A percentile compares a stretch with the other conserved stretches of the same genome.
Conservation (phyloP, 1,140 invertebrate genomes). For the Lamellibrachia luymesi region DNA sequence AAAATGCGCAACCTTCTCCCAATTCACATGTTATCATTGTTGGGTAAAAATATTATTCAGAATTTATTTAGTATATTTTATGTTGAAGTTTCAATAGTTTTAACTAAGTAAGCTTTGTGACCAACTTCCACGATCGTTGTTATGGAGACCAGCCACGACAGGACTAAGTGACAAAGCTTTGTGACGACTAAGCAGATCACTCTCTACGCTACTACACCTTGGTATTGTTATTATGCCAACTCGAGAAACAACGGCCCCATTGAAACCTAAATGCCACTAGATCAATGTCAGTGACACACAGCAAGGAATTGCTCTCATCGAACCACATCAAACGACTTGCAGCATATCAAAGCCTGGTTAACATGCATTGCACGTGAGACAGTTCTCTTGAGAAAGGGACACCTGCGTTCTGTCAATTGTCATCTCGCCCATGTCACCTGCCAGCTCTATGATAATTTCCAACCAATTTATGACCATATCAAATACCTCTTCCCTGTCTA, state of each 20-base stretch:
- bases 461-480: background rate
- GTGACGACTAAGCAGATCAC: background rate
- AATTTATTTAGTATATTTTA: background rate
- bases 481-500: background rate
- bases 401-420: background rate
- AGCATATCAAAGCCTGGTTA: background rate
- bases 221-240: background rate
- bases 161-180: background rate
- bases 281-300: background rate
- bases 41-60: background rate
- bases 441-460: conserved; percentile 1
- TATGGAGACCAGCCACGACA: background rate
- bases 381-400: background rate
- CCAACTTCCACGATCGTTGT: background rate
- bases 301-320: background rate
- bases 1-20: too few species aligned
- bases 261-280: background rate
- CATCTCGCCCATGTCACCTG: background rate
- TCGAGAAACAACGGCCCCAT: background rate
- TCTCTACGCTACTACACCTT: background rate
- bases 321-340: background rate
- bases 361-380: background rate
- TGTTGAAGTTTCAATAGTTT: background rate
- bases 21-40: background rate
- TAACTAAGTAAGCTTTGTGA: background rate